Conservation (phyloP, 2,888 invertebrate genomes). For the Ennomos fuscantarius region DNA sequence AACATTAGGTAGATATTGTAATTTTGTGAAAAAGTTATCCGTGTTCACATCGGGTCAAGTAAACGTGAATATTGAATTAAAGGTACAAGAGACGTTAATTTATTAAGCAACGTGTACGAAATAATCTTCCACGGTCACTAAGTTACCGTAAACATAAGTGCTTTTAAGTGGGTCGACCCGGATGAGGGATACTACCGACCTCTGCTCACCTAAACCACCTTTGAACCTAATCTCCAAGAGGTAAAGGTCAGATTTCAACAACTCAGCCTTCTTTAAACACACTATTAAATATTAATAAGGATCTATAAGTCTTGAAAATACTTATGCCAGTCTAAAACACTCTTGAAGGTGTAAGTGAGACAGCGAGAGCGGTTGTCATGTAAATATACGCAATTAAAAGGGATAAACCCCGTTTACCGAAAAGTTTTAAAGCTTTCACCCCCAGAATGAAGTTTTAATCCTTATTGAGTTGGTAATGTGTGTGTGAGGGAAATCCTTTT, state of each 20-base stretch:
- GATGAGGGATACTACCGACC: slow-evolving; percentile 42
- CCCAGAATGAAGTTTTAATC: slow-evolving; percentile 77
- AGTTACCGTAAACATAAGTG: slow-evolving; percentile 56
- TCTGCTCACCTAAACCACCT: slow-evolving; percentile 33
- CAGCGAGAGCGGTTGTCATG: slow-evolving; percentile 52
- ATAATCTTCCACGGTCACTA: slow-evolving; percentile 53
- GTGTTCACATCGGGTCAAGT: background rate
- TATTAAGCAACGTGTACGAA: slow-evolving; percentile 31
- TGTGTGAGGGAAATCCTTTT: slow-evolving; percentile 71
- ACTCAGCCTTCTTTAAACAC: slow-evolving; percentile 19
- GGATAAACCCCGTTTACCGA: slow-evolving; percentile 67
- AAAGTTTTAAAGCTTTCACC: slow-evolving; percentile 67
- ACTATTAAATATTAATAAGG: slow-evolving; percentile 59
- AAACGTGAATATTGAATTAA: slow-evolving; percentile 12
- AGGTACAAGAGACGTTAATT: slow-evolving; percentile 24
- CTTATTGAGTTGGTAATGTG: slow-evolving; percentile 78
- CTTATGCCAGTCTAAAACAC: slow-evolving; percentile 39
- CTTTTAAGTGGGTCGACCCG: slow-evolving; percentile 62
- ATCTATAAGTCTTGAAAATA: slow-evolving; percentile 47
- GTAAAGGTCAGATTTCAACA: slow-evolving; percentile 37
- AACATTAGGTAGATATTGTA: background rate
- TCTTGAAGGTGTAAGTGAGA: slow-evolving; percentile 43
- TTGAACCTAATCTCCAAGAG: slow-evolving; percentile 37
- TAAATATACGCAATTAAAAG: slow-evolving; percentile 70
- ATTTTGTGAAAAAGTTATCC: too few species aligned